Conservation (phyloP, 2,113 vertebrate genomes). For the Lycaon pictus region DNA sequence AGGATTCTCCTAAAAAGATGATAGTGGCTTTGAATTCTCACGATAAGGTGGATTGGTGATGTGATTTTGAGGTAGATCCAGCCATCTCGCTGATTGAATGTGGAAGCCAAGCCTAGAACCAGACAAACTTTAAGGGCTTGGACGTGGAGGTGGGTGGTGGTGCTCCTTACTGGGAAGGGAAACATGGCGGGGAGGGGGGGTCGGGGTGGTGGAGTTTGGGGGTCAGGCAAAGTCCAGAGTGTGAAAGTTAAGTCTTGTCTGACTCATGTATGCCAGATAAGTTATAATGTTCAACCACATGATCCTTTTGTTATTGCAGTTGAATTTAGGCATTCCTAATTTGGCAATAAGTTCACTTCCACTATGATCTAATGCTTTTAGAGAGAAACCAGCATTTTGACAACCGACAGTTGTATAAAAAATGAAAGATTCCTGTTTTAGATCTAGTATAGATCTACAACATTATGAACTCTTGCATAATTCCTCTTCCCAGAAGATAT, state of each 20-base stretch:
- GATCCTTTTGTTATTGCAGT: background rate
- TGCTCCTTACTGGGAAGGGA: background rate
- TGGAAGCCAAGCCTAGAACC: background rate
- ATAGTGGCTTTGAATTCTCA: background rate
- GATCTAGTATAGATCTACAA: background rate
- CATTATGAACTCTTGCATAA: background rate
- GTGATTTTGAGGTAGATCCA: background rate
- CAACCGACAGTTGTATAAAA: background rate
- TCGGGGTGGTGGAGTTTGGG: too few species aligned
- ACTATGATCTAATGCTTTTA: background rate
- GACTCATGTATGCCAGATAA: background rate
- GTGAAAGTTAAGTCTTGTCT: background rate
- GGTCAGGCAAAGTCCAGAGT: background rate
- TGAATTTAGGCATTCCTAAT: background rate
- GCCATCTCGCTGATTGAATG: background rate
- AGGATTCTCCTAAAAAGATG: background rate
- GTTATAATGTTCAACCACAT: background rate
- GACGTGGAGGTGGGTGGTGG: rapidly evolving
- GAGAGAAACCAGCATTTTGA: background rate
- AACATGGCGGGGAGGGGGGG: too few species aligned
- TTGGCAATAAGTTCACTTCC: background rate
- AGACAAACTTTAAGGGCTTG: background rate
- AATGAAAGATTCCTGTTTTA: background rate
- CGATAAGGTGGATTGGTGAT: background rate
- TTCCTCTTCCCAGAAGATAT: background rate